phyloP scores from a whole-genome alignment of 2,797 vertebrate genomes.

The Ctenopoma kingsleyae region DNA sequence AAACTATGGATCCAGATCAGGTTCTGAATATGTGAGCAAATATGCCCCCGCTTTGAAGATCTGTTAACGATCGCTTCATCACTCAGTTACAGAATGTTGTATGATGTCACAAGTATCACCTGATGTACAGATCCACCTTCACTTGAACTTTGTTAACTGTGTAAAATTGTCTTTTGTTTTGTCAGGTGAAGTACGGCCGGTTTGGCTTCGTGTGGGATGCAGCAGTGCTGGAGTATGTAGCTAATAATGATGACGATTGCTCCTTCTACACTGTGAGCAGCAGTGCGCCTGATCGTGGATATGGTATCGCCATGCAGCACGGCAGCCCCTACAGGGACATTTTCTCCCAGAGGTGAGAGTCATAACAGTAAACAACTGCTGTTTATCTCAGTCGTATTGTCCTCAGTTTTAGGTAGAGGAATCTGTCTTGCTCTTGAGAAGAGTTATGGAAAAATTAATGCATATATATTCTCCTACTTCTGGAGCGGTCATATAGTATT shows the following conservation, averaged over 20 bases:
- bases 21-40: slow-evolving; percentile 1
- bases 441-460: slow-evolving; percentile 9
- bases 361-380: slow-evolving; percentile 30
- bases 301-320: slow-evolving; percentile 97
- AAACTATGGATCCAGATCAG: not conserved
- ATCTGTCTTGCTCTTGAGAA: slow-evolving; percentile 10
- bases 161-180: slow-evolving; percentile 31
- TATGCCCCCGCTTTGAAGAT: not conserved
- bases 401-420: slow-evolving; percentile 28
- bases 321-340: slow-evolving; percentile 97
- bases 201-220: slow-evolving; percentile 98
- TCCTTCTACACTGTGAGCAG: slow-evolving; percentile 94
- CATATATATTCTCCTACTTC: slow-evolving; percentile 14
- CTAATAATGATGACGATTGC: slow-evolving; percentile 97
- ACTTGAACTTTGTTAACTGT: slow-evolving; percentile 8
- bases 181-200: slow-evolving; percentile 94
- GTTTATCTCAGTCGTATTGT: slow-evolving; percentile 17
- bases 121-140: not conserved
- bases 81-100: not conserved
- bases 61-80: slow-evolving; percentile 2
- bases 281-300: slow-evolving; percentile 93
- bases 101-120: not conserved
- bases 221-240: slow-evolving; percentile 95
- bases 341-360: slow-evolving; percentile 95
- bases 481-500: slow-evolving; percentile 28